phyloP scores from a whole-genome alignment of 1,140 invertebrate genomes.

The Hypothenemus hampei region DNA sequence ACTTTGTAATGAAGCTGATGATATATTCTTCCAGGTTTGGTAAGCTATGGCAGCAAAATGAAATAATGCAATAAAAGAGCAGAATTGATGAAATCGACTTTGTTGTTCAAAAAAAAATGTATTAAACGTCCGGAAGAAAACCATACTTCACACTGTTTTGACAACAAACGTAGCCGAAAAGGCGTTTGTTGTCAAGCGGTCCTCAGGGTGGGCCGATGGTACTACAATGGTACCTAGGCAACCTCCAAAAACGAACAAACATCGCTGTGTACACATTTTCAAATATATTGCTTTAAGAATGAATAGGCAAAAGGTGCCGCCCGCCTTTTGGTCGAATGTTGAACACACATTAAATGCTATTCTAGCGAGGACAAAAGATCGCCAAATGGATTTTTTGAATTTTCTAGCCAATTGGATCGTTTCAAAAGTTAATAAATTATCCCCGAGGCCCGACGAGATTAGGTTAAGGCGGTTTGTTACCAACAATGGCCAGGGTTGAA shows the following conservation, averaged over 20 bases:
- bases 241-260: constrained; percentile 36
- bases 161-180: constrained; percentile 36
- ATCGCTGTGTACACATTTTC: constrained; percentile 39
- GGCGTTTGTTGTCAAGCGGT: constrained; percentile 31
- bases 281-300: constrained; percentile 38
- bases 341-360: constrained; percentile 17
- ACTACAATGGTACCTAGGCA: constrained; percentile 32
- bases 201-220: constrained; percentile 31
- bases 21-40: too few relatives aligned
- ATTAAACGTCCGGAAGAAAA: constrained; percentile 29
- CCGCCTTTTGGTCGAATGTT: constrained; percentile 16
- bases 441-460: constrained; percentile 5
- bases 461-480: neutral
- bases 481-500: neutral
- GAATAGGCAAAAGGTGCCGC: constrained; percentile 37
- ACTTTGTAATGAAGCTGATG: too few relatives aligned
- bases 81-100: too few relatives aligned
- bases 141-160: constrained; percentile 34
- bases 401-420: constrained; percentile 21
- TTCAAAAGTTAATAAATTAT: constrained; percentile 26
- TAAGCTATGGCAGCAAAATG: too few relatives aligned
- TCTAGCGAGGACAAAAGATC: constrained; percentile 7
- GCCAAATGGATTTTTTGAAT: constrained; percentile 19
- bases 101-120: neutral
- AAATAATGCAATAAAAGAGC: neutral